phyloP scores from a whole-genome alignment of 2,888 invertebrate species.

The Malthinus flaveolus region DNA sequence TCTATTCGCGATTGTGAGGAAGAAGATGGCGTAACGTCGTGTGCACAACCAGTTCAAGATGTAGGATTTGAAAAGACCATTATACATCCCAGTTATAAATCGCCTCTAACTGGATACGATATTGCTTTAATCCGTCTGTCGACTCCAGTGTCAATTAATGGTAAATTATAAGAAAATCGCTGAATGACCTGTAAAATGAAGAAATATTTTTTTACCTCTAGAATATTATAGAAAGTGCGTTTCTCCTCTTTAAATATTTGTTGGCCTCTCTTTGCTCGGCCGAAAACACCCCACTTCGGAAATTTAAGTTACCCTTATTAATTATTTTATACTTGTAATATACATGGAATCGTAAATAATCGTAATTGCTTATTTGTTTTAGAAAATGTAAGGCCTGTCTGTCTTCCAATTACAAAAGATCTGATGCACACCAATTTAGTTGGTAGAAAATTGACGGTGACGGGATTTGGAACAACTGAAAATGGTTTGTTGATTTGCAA shows the following conservation, averaged over 20 bases:
- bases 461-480: conserved; percentile 77
- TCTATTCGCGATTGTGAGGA: background rate
- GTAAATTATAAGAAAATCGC: too few species aligned
- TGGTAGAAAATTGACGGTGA: conserved; percentile 62
- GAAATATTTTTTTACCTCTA: too few species aligned
- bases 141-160: background rate
- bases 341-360: too few species aligned
- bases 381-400: conserved; percentile 54
- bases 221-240: too few species aligned
- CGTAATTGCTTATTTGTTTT: conserved; percentile 29
- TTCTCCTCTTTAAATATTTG: too few species aligned
- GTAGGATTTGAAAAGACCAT: background rate
- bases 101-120: background rate
- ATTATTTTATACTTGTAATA: too few species aligned
- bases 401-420: conserved; percentile 51
- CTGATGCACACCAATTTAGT: conserved; percentile 51
- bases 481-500: conserved; percentile 16
- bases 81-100: background rate
- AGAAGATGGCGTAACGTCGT: background rate
- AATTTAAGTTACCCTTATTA: too few species aligned
- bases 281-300: too few species aligned
- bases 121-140: background rate
- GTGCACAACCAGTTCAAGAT: background rate
- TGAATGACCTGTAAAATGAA: too few species aligned
- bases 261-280: too few species aligned